These are phyloP conservation scores for Upupa epops DNA, from an alignment of 2,113 vertebrate genomes.

Conservation along the genomic window DNA sequence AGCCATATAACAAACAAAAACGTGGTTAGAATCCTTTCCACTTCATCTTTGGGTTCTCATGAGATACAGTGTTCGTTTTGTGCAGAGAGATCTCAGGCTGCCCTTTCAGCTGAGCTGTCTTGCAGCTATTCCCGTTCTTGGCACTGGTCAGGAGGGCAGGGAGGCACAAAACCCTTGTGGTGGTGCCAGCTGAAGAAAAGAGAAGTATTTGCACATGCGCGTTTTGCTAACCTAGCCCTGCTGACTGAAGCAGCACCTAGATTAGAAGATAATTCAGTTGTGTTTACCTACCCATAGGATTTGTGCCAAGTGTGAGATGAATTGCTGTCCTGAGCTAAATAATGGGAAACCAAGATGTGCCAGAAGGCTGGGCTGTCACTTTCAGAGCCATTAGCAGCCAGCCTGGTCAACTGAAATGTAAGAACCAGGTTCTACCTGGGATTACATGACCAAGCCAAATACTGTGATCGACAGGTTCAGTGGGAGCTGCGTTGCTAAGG, in stretches of 20 bases:
- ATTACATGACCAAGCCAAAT: background rate
- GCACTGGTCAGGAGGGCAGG: background rate
- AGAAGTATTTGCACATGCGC: conserved; percentile 14
- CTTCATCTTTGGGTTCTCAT: background rate
- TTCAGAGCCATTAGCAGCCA: conserved; percentile 1
- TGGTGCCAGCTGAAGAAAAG: conserved; percentile 18
- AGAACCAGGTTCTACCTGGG: background rate
- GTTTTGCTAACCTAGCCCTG: background rate
- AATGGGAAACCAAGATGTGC: background rate
- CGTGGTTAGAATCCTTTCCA: background rate
- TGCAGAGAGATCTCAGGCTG: background rate
- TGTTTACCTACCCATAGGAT: background rate
- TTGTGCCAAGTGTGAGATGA: background rate
- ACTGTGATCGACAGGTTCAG: background rate
- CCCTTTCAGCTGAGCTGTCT: conserved; percentile 6
- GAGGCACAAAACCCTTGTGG: conserved; percentile 14
- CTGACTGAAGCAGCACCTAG: conserved; percentile 19
- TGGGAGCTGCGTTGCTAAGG: background rate
- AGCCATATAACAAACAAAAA: conserved; percentile 29
- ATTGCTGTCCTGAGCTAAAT: conserved; percentile 10
- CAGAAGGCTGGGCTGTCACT: conserved; percentile 7
- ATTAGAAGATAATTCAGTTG: conserved; percentile 45
- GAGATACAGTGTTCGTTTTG: background rate
- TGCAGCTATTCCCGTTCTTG: background rate
- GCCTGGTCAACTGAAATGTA: background rate